phyloP scores from a whole-genome alignment of 2,888 invertebrate genomes.

The Ennomos erosarius region DNA sequence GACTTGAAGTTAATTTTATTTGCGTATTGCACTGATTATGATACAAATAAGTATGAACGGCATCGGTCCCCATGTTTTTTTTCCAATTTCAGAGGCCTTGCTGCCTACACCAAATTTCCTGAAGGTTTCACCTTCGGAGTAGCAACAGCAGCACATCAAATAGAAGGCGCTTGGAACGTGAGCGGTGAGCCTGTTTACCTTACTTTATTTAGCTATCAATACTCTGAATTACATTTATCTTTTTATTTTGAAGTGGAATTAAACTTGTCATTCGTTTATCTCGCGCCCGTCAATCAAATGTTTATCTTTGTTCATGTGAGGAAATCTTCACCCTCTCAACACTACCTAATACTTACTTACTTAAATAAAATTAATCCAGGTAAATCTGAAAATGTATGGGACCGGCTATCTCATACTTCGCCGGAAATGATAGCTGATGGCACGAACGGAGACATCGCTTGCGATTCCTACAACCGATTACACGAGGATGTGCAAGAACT shows the following conservation, averaged over 20 bases:
- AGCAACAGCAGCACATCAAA: constrained; percentile 86
- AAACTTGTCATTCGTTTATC: constrained; percentile 29
- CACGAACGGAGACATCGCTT: constrained; percentile 88
- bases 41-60: too few relatives aligned
- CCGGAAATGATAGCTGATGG: constrained; percentile 86
- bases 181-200: constrained; percentile 73
- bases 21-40: too few relatives aligned
- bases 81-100: constrained; percentile 51
- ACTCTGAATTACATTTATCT: constrained; percentile 19
- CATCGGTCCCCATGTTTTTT: too few relatives aligned
- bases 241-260: constrained; percentile 22
- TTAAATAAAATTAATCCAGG: constrained; percentile 63
- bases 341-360: background rate
- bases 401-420: constrained; percentile 77
- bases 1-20: too few relatives aligned
- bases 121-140: constrained; percentile 80
- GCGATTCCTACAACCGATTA: constrained; percentile 89
- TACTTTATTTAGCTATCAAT: constrained; percentile 15
- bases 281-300: constrained; percentile 23
- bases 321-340: constrained; percentile 9
- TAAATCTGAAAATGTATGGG: constrained; percentile 88
- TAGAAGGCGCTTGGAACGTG: constrained; percentile 87
- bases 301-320: constrained; percentile 31
- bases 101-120: constrained; percentile 74
- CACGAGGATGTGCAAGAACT: constrained; percentile 85